Evolutionary conservation across 2,888 invertebrate species (phyloP), one percentile per base, ranked within the genome.

Genomic region (Amphipoea oculea): DNA sequence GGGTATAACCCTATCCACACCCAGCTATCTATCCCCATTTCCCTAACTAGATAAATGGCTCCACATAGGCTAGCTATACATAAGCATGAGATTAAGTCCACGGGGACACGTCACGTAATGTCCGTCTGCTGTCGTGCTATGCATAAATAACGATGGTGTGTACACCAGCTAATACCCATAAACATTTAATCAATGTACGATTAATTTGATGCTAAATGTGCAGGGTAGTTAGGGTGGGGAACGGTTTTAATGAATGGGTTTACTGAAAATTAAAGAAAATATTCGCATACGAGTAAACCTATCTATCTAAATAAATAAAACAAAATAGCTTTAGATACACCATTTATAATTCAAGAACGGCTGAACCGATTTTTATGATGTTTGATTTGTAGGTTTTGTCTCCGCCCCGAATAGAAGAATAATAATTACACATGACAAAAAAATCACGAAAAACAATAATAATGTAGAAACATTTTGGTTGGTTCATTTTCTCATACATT

Each of bases 61-160:
- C 81, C 78, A 86, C 75, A 81, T 84, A 86, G 84, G 57, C 74
- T 76, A 81, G 80, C 73, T 87, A 87, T 85, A 84, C 78, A 76
- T 76, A 85, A 76, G 83, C 87, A 78, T 73, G 80, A 85, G 88
- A 88, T 88, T 88, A 88, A 88, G 86, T 87, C 88, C 79, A 77
- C 72, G 72, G 86, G 89, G 89, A 86, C 84, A 74, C 84, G 86
- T 89, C 89, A 85, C 83, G 86, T 88, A 86, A 89, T 87, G 89
- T 87, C 88, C 82, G 82, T 88, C 81, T 87, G 83, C 84, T 87
- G 89, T 89, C 88, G 86, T 81, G 85, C 88, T 80, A 81, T 88
- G 83, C 84, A 87, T 87, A 86, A 89, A 86, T 89, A 88, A 85
- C 71, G 78, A 81, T 82, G 74, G 87, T 86, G 86, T 86, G 73